phyloP scores from a whole-genome alignment of 2,888 invertebrate species.

The Amiota communis region DNA sequence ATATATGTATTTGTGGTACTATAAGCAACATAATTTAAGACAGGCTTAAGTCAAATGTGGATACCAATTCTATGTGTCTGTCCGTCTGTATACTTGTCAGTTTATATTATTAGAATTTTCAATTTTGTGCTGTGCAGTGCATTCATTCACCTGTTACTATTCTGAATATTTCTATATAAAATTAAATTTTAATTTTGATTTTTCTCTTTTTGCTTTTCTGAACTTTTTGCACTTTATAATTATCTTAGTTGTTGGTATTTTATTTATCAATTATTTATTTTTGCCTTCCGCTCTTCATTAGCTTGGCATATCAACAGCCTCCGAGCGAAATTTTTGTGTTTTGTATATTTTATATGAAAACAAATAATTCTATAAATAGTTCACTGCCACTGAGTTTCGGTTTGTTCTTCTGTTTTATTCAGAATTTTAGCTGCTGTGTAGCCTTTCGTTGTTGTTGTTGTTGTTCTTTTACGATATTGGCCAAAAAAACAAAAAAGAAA shows the following conservation, averaged over 20 bases:
- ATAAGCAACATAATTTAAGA: too few species aligned
- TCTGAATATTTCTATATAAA: too few species aligned
- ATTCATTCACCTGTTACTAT: too few species aligned
- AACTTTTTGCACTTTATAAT: conserved; percentile 13
- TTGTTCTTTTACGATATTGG: conserved; percentile 44
- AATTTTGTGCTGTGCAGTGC: too few species aligned
- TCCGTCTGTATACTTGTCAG: too few species aligned
- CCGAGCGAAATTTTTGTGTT: conserved; percentile 37
- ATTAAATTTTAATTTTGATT: too few species aligned
- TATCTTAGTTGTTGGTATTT: conserved; percentile 13
- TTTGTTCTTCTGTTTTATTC: conserved; percentile 52
- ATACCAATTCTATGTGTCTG: too few species aligned
- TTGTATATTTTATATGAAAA: conserved; percentile 55
- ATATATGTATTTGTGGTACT: too few species aligned
- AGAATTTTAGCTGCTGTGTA: conserved; percentile 43
- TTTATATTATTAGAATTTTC: too few species aligned
- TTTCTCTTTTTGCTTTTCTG: too few species aligned
- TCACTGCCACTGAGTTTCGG: conserved; percentile 69
- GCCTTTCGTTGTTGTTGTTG: conserved; percentile 29
- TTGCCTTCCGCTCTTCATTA: neutral
- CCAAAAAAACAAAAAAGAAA: conserved; percentile 33
- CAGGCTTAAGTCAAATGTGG: too few species aligned
- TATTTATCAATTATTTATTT: neutral
- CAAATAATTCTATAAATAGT: conserved; percentile 69
- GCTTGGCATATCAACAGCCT: neutral